Conservation (phyloP, 2,113 vertebrate genomes). For the Sylvia atricapilla region DNA sequence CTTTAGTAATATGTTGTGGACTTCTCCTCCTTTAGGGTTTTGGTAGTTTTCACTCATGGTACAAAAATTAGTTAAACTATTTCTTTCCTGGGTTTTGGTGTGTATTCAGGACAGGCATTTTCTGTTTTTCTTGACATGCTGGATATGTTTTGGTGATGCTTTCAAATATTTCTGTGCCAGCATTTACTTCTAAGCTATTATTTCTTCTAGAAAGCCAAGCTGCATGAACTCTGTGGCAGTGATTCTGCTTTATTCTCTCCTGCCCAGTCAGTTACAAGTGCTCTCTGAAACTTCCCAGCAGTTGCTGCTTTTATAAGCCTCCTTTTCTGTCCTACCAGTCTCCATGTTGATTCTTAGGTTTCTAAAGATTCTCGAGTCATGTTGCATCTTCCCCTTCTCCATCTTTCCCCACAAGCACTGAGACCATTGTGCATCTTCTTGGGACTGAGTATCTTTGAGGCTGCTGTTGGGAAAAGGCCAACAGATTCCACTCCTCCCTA, state of each 20-base stretch:
- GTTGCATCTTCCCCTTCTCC: not conserved
- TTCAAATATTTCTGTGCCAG: not conserved
- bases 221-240: not conserved
- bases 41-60: not conserved
- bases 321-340: not conserved
- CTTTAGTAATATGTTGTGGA: not conserved
- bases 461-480: not conserved
- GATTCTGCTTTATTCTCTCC: not conserved
- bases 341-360: not conserved
- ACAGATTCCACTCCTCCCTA: not conserved
- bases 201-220: not conserved
- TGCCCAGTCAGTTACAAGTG: not conserved
- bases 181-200: not conserved
- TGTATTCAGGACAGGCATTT: not conserved
- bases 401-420: not conserved
- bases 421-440: not conserved
- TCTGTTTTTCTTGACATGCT: not conserved
- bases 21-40: not conserved
- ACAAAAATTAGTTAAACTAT: not conserved
- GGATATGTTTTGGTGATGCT: not conserved
- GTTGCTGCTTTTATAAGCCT: not conserved
- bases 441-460: not conserved
- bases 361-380: not conserved
- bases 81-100: not conserved
- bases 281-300: not conserved